These are phyloP conservation scores for Tetramorium alpestre DNA, from an alignment of 1,140 invertebrate species.

Conservation along the genomic window DNA sequence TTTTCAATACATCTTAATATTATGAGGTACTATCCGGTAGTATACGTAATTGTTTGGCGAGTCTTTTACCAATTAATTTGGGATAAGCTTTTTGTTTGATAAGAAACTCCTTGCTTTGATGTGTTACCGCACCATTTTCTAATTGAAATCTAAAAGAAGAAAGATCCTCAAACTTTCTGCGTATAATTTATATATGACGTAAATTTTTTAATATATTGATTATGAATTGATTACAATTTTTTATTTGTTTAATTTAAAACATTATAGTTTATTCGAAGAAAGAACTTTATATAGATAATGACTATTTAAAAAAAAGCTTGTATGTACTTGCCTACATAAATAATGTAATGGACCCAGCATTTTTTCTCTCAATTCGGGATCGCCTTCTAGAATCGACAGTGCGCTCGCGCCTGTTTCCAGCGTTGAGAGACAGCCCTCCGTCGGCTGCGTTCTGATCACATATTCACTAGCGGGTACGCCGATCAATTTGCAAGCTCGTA, in stretches of 20 bases:
- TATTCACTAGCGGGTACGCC: constrained; percentile 92
- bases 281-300: not conserved
- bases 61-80: constrained; percentile 92
- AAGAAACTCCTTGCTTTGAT: constrained; percentile 96
- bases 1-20: not conserved
- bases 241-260: not conserved
- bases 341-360: constrained; percentile 93
- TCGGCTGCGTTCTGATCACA: constrained; percentile 96
- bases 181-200: not conserved
- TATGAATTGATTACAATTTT: not conserved
- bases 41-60: constrained; percentile 87
- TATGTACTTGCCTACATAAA: constrained; percentile 89
- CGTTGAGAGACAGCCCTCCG: constrained; percentile 95
- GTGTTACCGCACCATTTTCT: constrained; percentile 95
- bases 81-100: constrained; percentile 95
- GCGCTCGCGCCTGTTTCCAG: constrained; percentile 95
- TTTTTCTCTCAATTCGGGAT: constrained; percentile 88
- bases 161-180: constrained; percentile 21
- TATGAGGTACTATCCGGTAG: constrained; percentile 79
- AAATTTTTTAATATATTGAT: not conserved
- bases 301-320: not conserved
- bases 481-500: constrained; percentile 92
- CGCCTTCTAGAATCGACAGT: constrained; percentile 91
- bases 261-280: not conserved
- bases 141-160: constrained; percentile 88